A percentile compares a stretch with the other conserved stretches of the same genome.
Evolutionary conservation across 2,888 invertebrate species (phyloP).

Genomic region (Serripes groenlandicus): DNA sequence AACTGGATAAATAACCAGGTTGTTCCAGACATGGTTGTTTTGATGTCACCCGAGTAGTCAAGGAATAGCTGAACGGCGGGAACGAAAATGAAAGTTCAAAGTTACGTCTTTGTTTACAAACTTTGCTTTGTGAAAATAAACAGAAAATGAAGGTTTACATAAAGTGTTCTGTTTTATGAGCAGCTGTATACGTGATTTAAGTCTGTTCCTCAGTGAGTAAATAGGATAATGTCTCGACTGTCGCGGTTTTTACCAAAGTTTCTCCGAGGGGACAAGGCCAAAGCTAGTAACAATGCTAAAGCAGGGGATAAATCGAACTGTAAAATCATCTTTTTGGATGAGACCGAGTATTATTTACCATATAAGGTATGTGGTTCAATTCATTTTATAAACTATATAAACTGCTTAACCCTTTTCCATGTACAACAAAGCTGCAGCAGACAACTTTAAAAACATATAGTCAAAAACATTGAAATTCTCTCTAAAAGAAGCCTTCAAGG

Average conservation of each 20-base stretch:
- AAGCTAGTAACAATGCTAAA: slow-evolving; percentile 48
- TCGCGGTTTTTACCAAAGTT: slow-evolving; percentile 80
- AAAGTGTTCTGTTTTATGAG: not conserved
- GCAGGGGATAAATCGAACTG: slow-evolving; percentile 68
- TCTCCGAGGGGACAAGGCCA: slow-evolving; percentile 75
- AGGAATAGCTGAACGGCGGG: slow-evolving; percentile 9
- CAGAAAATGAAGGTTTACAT: not conserved
- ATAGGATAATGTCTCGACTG: slow-evolving; percentile 70
- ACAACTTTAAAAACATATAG: too few species aligned
- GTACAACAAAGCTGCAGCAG: too few species aligned
- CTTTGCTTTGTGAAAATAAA: too few species aligned
- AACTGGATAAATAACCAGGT: too few species aligned
- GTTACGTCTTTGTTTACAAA: slow-evolving; percentile 13
- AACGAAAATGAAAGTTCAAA: slow-evolving; percentile 24
- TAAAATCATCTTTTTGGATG: slow-evolving; percentile 79
- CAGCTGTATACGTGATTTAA: not conserved
- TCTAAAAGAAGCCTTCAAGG: too few species aligned
- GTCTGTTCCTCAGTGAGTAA: not conserved
- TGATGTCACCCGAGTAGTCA: not conserved
- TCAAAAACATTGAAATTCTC: too few species aligned
- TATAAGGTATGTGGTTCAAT: slow-evolving; percentile 75
- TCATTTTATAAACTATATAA: not conserved
- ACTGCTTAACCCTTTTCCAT: too few species aligned
- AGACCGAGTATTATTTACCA: slow-evolving; percentile 75
- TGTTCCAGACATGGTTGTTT: slow-evolving; percentile 5